Conservation (phyloP, 1,140 invertebrate genomes). For the Brachionus calyciflorus region DNA sequence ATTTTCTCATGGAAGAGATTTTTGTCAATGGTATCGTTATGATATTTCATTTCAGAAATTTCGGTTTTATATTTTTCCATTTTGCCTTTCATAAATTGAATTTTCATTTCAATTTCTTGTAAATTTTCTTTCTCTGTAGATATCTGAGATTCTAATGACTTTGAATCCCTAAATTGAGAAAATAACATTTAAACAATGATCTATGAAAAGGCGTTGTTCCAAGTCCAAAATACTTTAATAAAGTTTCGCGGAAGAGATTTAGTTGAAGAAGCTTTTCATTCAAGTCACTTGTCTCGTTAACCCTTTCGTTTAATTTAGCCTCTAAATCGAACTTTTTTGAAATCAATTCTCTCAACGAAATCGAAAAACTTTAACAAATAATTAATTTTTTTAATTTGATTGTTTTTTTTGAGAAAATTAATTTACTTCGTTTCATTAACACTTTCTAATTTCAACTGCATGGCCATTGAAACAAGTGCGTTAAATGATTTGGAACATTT, state of each 20-base stretch:
- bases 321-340: not conserved
- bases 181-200: not conserved
- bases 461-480: not conserved
- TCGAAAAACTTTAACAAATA: not conserved
- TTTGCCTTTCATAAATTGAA: constrained; percentile 37
- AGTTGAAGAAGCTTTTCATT: constrained; percentile 23
- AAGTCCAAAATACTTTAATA: constrained; percentile 33
- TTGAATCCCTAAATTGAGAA: not conserved
- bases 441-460: constrained; percentile 19
- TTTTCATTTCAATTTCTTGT: constrained; percentile 17
- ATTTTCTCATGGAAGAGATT: constrained; percentile 45
- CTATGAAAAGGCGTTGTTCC: too few species aligned
- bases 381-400: not conserved
- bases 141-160: not conserved
- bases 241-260: constrained; percentile 4
- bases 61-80: constrained; percentile 22
- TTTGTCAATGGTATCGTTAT: constrained; percentile 34
- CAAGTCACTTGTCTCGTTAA: not conserved
- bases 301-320: not conserved
- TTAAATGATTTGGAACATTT: constrained; percentile 25
- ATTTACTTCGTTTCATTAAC: not conserved
- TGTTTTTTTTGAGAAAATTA: too few species aligned
- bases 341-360: not conserved
- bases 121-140: not conserved
- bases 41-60: not conserved